Percentiles rank a stretch among this genome's conserved stretches.
These are phyloP conservation scores for Porphyrio hochstetteri DNA, from an alignment of 2,113 vertebrate species.

Conservation along the genomic window DNA sequence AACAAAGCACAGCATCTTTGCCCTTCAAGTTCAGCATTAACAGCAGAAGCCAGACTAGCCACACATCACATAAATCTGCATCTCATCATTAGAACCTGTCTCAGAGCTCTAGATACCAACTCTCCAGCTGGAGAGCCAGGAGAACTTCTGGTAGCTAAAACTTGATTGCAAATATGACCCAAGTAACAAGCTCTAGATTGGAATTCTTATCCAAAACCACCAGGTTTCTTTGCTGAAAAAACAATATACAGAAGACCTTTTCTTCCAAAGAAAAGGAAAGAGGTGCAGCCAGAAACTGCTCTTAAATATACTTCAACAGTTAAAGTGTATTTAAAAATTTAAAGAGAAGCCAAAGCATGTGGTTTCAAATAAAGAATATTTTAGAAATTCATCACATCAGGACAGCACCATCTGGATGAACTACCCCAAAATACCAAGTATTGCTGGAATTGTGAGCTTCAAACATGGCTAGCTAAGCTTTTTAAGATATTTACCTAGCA, in stretches of 20 bases:
- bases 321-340: background rate
- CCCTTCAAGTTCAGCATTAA: slow-evolving; percentile 5
- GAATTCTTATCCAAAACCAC: background rate
- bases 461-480: background rate
- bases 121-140: background rate
- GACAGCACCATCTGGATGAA: background rate
- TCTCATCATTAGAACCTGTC: background rate
- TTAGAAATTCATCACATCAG: background rate
- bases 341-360: background rate
- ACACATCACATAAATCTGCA: background rate
- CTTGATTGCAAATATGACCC: background rate
- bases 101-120: background rate
- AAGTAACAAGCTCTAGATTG: background rate
- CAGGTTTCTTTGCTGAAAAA: background rate
- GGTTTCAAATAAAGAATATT: background rate
- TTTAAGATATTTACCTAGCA: background rate
- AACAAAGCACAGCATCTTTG: background rate
- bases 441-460: background rate
- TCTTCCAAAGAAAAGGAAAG: background rate
- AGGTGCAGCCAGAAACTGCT: background rate
- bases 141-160: background rate
- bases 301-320: background rate
- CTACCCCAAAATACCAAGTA: background rate
- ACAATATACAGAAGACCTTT: background rate
- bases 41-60: background rate